These are phyloP conservation scores for Ictidomys tridecemlineatus DNA, from an alignment of 2,113 vertebrate genomes.

Conservation along the genomic window DNA sequence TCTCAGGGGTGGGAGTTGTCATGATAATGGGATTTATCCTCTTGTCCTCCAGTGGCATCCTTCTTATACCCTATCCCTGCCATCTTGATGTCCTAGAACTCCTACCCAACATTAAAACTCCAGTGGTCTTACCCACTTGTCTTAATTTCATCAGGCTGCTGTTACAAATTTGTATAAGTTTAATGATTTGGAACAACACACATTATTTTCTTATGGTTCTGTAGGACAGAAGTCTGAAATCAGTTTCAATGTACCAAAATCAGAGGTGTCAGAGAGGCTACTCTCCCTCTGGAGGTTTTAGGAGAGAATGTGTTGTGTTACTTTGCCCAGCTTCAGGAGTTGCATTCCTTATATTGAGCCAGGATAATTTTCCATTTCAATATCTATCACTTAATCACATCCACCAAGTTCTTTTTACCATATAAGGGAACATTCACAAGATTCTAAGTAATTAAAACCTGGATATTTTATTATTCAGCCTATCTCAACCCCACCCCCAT, in stretches of 20 bases:
- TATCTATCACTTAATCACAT: background rate
- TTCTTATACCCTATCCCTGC: too few species aligned
- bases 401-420: background rate
- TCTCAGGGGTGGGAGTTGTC: too few species aligned
- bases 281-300: background rate
- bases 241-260: background rate
- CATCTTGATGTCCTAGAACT: too few species aligned
- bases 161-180: background rate
- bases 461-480: background rate
- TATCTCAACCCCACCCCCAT: background rate
- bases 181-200: background rate
- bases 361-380: background rate
- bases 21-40: too few species aligned
- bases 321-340: background rate
- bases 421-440: background rate
- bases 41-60: too few species aligned
- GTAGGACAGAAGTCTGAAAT: slow-evolving; percentile 4
- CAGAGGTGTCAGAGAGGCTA: background rate
- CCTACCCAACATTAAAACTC: background rate
- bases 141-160: background rate
- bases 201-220: slow-evolving; percentile 1
- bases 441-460: background rate
- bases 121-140: background rate
- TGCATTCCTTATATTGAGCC: background rate
- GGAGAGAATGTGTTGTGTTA: background rate